Evolutionary conservation across 2,797 vertebrate genomes (phyloP).

Genomic region (Nannoperca australis): DNA sequence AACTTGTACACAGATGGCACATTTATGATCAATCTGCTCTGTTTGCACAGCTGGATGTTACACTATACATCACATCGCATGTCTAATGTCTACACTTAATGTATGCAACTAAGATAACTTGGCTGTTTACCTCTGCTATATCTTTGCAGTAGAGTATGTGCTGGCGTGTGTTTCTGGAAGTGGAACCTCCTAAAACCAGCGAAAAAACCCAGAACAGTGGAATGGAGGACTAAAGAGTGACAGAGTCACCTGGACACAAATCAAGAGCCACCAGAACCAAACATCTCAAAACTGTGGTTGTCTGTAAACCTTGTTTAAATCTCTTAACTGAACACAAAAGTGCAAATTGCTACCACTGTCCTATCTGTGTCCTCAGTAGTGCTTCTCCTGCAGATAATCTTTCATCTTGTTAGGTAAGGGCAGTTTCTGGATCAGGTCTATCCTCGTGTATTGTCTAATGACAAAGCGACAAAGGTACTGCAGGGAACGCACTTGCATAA

Average conservation of each 20-base stretch:
- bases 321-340: constrained; percentile 93
- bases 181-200: constrained; percentile 65
- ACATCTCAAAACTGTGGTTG: constrained; percentile 85
- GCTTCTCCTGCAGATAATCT: constrained; percentile 99
- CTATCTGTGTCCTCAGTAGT: constrained; percentile 93
- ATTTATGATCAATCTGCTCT: constrained; percentile 35
- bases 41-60: constrained; percentile 51
- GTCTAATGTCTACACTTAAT: constrained; percentile 43
- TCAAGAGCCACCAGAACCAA: constrained; percentile 86
- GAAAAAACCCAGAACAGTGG: constrained; percentile 60
- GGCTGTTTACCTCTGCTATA: constrained; percentile 56
- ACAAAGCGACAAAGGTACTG: constrained; percentile 99
- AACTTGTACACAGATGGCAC: constrained; percentile 30
- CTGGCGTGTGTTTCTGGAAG: constrained; percentile 56
- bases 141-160: constrained; percentile 57
- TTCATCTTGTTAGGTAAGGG: constrained; percentile 99
- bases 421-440: constrained; percentile 99
- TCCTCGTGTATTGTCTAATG: constrained; percentile 97
- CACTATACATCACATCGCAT: constrained; percentile 42
- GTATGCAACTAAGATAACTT: constrained; percentile 49
- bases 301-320: constrained; percentile 94
- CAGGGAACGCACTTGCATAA: constrained; percentile 99
- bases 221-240: constrained; percentile 77
- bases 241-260: constrained; percentile 83
- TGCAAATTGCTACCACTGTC: constrained; percentile 92